Percentiles rank a stretch among this genome's conserved stretches.
These are phyloP conservation scores for Diploptera punctata DNA, from an alignment of 2,888 invertebrate species.

Conservation along the genomic window DNA sequence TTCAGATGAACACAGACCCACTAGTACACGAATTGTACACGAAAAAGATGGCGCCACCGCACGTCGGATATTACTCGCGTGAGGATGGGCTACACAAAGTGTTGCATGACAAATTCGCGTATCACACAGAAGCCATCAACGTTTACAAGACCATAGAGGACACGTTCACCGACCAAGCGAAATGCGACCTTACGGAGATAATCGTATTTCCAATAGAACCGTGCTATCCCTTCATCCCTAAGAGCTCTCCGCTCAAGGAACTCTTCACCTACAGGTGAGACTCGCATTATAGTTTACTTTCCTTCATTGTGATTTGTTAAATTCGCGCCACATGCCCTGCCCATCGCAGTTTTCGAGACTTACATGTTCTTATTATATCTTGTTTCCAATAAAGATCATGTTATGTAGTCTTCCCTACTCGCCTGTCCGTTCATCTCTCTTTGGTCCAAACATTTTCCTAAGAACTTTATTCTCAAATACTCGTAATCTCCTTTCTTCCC, in stretches of 20 bases:
- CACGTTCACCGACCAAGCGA: constrained; percentile 25
- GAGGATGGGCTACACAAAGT: constrained; percentile 28
- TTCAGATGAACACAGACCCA: constrained; percentile 69
- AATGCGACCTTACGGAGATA: constrained; percentile 32
- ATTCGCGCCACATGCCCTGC: no score
- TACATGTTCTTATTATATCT: no score
- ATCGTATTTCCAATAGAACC: background rate
- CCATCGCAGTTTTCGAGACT: no score
- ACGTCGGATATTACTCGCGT: constrained; percentile 14
- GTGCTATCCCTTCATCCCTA: constrained; percentile 9
- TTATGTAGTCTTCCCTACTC: no score
- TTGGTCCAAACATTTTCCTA: no score
- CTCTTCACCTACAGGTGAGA: constrained; percentile 1
- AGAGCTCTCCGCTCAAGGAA: constrained; percentile 24
- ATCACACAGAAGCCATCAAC: constrained; percentile 35
- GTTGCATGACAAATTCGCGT: constrained; percentile 24
- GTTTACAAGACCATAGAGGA: constrained; percentile 26
- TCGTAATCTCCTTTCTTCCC: no score
- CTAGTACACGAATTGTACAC: constrained; percentile 56
- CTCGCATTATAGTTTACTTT: background rate
- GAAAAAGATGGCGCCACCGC: constrained; percentile 27
- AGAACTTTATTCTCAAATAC: no score
- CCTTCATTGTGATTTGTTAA: no score
- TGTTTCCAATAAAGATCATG: no score
- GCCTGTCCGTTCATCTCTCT: no score